Evolutionary conservation across 1,140 invertebrate species (phyloP), one percentile per base, ranked within the genome.

Genomic region (Kradibia gibbosae): DNA sequence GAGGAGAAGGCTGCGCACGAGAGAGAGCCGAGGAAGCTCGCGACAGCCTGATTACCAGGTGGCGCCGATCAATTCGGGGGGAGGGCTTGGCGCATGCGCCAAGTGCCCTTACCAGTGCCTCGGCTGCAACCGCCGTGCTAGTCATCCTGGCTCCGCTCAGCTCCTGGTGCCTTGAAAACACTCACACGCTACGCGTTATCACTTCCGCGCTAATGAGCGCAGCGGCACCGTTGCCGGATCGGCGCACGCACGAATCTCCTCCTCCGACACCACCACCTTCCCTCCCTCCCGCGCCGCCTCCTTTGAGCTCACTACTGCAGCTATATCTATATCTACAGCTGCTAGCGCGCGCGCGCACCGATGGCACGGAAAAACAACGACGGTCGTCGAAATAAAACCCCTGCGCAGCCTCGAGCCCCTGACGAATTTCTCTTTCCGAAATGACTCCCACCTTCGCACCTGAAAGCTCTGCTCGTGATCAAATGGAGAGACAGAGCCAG

Each of bases 171-270:
- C 8, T n/a, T n/a, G 70, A 28, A 50, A 28, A 15, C 39, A 72
- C 39, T 50, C 50, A 36, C 34, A 67, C 34, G 70, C 20, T 28
- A 31, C 70, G 48, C 70, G n/a, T 42, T 48, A 28, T 15, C 70
- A 72, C 70, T 72, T 72, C 70, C 70, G 42, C 42, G 70, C 70
- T 72, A 72, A 72, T 72, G 70, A 72, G 70, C 70, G 42, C 39
- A 3, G 45, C 45, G 39, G 8, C 11, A 4, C 34, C 36, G 10
- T 22, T 20, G 57, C 5, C n/a, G 45, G n/a, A 31, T n/a, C 22
- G 34, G 73, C 50, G 73, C 25, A 75, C 73, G 73, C 73, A 34
- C 28, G 8, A 13, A 11, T 25, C n/a, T 57, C 53, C 53, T 22
- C 53, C 53, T 57, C 53, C 53, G 8, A 5, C 53, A 8, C 17